Base-by-base conservation (phyloP, 2,797 vertebrate species). In the Octomys mimax region DNA sequence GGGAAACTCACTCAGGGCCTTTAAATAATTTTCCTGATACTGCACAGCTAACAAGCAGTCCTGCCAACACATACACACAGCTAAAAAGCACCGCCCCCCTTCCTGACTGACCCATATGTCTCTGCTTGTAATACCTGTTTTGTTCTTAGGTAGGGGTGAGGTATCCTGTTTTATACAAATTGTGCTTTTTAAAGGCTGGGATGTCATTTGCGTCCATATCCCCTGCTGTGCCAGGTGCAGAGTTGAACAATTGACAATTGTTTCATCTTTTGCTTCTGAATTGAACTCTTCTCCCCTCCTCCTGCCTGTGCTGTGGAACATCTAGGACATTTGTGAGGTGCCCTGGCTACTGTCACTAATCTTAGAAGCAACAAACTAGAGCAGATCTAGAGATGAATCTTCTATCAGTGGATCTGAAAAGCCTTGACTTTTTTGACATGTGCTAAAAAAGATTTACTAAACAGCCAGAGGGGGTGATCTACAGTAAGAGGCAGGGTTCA, bases 301-400 rank as follows among this genome's bases (percentile, higher is more conserved):
- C 78, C 68, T 77, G 13, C 57, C 84, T 80, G 57, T 73, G 46
- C 87, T 75, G 49, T 90, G 82, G 84, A n/a, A 89, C 89, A 62
- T 88, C 86, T 62, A 64, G 84, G 73, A 90, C 85, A 24, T 93
- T 83, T 73, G 49, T 79, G 73, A 94, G 81, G 49, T 31, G 24
- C 33, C 52, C 66, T 36, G 22, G 52, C 84, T 46, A 6, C 66
- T 57, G 70, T 96, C 91, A 70, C 91, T 75, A 26, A 92, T 77
- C 95, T 93, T 36, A 68, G 57, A 82, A 94, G 93, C 84, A 86
- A 46, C 33, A 93, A 66, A 85, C 75, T 70, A 61, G 85, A 88
- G 49, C 90, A 90, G 78, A 93, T 91, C 28, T 80, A 22, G n/a
- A 89, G 79, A 84, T 79, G 54, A 78, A 73, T 62, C 42, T 64